Evolutionary conservation across 2,888 invertebrate genomes (phyloP), one percentile per base, ranked within the genome.

Genomic region (Dasysyrphus albostriatus): DNA sequence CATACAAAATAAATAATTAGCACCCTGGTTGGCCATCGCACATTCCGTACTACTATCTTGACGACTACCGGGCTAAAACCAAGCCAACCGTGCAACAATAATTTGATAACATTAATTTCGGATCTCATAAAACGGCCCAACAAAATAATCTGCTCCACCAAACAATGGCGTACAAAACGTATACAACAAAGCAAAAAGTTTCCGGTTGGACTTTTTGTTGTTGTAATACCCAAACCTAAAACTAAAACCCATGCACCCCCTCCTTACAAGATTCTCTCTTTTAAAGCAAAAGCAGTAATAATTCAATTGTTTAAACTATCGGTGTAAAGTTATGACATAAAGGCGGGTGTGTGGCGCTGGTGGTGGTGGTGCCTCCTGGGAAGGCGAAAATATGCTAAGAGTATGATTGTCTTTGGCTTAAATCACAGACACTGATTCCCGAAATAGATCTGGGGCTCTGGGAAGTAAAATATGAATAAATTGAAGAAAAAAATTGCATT

Each of bases 41-140:
- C 67, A 75, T 77, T 63, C 74, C 77, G 7, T 3, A 51, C 29
- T 42, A 16, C n/a, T 47, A 16, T 47, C 37, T 61, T 29, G 8
- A 34, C 42, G 47, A 69, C 56, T 29, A 51, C 47, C 5, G 44
- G 16, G 9, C 67, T 34, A 67, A 67, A 67, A 47, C 58, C 82
- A 78, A 74, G 58, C 82, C 70, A 75, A 82, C 74, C 87, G 82
- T 87, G 87, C 78, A 78, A 72, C 87, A 87, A 87, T 87, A 82
- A 87, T 87, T 87, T 87, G 87, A 87, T 87, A 75, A 87, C 82
- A 87, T 87, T 82, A 82, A 78, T 63, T n/a, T 83, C 58, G 75
- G 74, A 82, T 87, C 87, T 87, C 82, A 87, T 82, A 78, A 78
- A 82, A 78, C 74, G 65, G 76, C 87, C 65, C 12, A 78, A 78